Percentiles rank a stretch among this genome's conserved stretches.
These are phyloP conservation scores for Arenaria interpres DNA, from an alignment of 2,113 vertebrate genomes.

Conservation along the genomic window DNA sequence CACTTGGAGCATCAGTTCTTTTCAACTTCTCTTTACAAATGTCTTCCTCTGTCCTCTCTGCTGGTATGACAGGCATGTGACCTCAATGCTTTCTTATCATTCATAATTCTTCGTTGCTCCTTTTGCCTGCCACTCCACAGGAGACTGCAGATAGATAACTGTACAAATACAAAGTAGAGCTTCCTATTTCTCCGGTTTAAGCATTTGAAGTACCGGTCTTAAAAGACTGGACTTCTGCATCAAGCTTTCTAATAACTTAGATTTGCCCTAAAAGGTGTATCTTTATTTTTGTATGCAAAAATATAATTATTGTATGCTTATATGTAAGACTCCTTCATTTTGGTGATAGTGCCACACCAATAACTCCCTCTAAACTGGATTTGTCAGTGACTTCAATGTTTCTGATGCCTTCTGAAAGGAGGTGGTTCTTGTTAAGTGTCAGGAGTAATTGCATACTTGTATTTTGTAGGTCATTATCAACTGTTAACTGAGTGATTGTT, in stretches of 20 bases:
- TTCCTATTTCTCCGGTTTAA: background rate
- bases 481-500: background rate
- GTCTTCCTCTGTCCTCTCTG: background rate
- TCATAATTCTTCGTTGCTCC: background rate
- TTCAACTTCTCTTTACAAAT: background rate
- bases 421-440: background rate
- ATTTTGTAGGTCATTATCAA: slow-evolving; percentile 12
- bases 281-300: background rate
- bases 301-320: background rate
- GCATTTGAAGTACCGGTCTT: background rate
- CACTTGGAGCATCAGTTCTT: background rate
- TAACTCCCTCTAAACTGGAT: background rate
- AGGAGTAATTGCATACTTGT: background rate
- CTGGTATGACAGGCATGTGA: background rate
- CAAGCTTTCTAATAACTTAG: background rate
- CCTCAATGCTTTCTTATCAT: background rate
- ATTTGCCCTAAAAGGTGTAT: background rate
- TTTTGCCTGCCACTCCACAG: background rate
- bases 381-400: background rate
- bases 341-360: background rate
- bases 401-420: background rate
- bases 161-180: background rate
- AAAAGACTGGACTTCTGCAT: background rate
- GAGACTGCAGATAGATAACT: background rate
- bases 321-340: background rate